Conservation (phyloP, 2,113 vertebrate genomes). For the Protomyctophum bolini region DNA sequence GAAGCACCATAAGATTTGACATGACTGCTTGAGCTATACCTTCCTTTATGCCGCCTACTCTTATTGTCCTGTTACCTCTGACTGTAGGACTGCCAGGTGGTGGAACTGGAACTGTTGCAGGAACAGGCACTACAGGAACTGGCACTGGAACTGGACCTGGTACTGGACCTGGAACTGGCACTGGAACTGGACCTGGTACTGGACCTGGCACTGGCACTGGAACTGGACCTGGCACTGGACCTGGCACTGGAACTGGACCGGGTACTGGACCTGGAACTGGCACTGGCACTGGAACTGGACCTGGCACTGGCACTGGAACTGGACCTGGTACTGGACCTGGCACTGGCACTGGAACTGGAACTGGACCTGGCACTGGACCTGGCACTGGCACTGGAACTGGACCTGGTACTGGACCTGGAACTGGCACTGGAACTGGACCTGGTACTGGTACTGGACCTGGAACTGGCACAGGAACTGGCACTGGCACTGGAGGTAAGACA, state of each 20-base stretch:
- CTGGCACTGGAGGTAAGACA: constrained; percentile 49
- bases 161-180: constrained; percentile 37
- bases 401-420: no score
- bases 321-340: constrained; percentile 30
- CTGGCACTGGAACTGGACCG: constrained; percentile 14
- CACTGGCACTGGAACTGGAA: constrained; percentile 5
- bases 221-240: neutral
- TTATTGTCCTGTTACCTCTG: neutral
- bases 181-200: neutral
- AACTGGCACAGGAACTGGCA: constrained; percentile 25
- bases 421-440: no score
- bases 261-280: constrained; percentile 31
- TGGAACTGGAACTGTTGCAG: constrained; percentile 21
- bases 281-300: constrained; percentile 4
- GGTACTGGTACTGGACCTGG: constrained; percentile 9
- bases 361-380: no score
- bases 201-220: constrained; percentile 20
- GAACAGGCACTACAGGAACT: constrained; percentile 19
- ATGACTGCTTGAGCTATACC: neutral
- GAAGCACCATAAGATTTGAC: constrained; percentile 3
- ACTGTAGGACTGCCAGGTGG: constrained; percentile 59
- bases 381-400: neutral
- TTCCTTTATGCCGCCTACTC: neutral
- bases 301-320: constrained; percentile 29
- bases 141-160: constrained; percentile 13